A percentile compares a stretch with the other conserved stretches of the same genome.
These are phyloP conservation scores for Heliconius himera DNA, from an alignment of 1,140 invertebrate species.

Conservation along the genomic window DNA sequence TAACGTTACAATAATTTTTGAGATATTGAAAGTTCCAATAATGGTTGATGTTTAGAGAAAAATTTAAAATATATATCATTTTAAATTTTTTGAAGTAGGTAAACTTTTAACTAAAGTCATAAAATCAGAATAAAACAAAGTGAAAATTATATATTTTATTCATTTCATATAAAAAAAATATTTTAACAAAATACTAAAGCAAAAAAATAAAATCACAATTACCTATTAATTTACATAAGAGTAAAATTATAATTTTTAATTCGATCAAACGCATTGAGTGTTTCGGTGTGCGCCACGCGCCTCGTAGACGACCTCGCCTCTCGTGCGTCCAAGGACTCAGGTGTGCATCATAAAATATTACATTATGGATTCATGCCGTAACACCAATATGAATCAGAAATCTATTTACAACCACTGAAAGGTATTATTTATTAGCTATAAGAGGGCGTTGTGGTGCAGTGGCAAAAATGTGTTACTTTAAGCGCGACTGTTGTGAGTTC, in stretches of 20 bases:
- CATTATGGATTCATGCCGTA: slow-evolving; percentile 10
- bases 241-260: background rate
- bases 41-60: background rate
- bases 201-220: background rate
- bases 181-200: background rate
- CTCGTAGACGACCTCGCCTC: slow-evolving; percentile 34
- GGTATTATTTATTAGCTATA: background rate
- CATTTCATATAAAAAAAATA: no score
- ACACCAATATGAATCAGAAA: background rate
- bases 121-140: no score
- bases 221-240: background rate
- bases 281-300: slow-evolving; percentile 52
- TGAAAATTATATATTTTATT: no score
- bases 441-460: no score
- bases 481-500: no score
- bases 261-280: background rate
- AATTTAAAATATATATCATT: no score
- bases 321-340: slow-evolving; percentile 39
- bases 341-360: slow-evolving; percentile 14
- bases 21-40: background rate
- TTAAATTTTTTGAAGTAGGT: no score
- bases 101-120: no score
- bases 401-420: slow-evolving; percentile 8
- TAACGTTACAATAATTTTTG: background rate
- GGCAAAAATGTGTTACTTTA: no score